Base-by-base conservation (phyloP, 1,140 invertebrate genomes). In the Chionoecetes opilio region DNA sequence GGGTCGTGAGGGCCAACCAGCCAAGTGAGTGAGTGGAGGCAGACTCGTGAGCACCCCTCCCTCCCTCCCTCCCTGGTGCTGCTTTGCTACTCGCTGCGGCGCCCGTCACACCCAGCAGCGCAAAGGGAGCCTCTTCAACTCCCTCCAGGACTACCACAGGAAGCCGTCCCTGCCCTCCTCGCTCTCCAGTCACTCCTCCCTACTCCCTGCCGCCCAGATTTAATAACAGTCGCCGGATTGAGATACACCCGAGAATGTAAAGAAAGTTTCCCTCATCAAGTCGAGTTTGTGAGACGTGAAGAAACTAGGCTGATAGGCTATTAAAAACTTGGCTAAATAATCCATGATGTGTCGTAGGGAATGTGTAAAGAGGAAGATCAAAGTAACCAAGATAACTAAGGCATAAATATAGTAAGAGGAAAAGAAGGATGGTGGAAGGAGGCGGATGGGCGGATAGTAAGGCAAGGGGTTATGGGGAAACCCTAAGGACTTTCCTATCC, bases 261-360 rank as follows among this genome's bases (percentile, higher is more conserved):
- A 75, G 63, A 75, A 75, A 75, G 63, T 75, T 75, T 75, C 63
- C 21, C 63, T 75, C 63, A 75, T 75, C 63, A 75, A 75, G 11
- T 75, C 63, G 63, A 75, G 63, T 75, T 75, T 75, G 63, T 75
- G 63, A 75, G 63, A n/a, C 63, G 63, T 75, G 63, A 75, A 75
- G 63, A 75, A 75, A 75, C 63, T 75, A 26, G 21, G 21, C 63
- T 75, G 63, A 75, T 75, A 75, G 63, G 63, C 63, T 75, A 75
- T 75, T 75, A 75, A 75, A 75, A 75, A 75, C 63, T 75, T 75
- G 63, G 63, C 63, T 75, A 75, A 75, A 75, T 75, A 75, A 75
- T 75, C 63, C n/a, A 26, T 75, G 63, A 75, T 75, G 63, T 75
- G 63, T 75, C 63, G 63, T n/a, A 75, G n/a, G 63, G 63, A 75